These are phyloP conservation scores for Parochlus steinenii DNA, from an alignment of 2,888 invertebrate genomes.

Conservation along the genomic window DNA sequence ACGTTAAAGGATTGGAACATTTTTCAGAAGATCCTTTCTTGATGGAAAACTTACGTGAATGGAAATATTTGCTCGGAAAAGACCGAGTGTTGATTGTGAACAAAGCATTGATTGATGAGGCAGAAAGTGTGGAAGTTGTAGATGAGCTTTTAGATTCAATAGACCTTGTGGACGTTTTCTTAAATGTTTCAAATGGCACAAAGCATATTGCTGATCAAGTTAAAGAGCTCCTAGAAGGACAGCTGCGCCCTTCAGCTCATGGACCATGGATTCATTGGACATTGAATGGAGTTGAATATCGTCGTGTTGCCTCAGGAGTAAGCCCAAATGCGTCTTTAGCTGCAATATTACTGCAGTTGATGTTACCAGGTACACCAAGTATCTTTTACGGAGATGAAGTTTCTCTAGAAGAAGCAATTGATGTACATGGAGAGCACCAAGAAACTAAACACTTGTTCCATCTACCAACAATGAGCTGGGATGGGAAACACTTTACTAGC, in stretches of 20 bases:
- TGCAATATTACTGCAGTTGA: constrained; percentile 53
- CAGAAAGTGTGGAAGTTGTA: constrained; percentile 31
- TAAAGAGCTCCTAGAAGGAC: constrained; percentile 36
- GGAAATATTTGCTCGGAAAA: constrained; percentile 49
- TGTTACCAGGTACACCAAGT: constrained; percentile 70
- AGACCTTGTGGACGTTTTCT: constrained; percentile 53
- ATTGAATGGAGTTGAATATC: constrained; percentile 42
- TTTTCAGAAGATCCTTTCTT: constrained; percentile 44
- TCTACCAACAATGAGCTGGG: constrained; percentile 53
- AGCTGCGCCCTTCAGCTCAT: constrained; percentile 39
- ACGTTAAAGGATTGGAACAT: constrained; percentile 60
- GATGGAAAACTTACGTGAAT: constrained; percentile 39
- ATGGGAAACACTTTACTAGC: constrained; percentile 29
- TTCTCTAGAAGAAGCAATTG: constrained; percentile 42
- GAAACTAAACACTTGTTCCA: constrained; percentile 47
- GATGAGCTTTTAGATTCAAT: constrained; percentile 45
- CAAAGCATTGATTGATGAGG: constrained; percentile 35
- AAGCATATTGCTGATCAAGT: constrained; percentile 40
- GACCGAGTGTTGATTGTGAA: constrained; percentile 50
- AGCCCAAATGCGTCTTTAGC: constrained; percentile 48
- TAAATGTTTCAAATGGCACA: constrained; percentile 42
- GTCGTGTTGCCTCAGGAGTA: constrained; percentile 39
- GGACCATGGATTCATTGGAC: constrained; percentile 72
- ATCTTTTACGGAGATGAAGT: constrained; percentile 90
- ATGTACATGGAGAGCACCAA: constrained; percentile 38